phyloP scores from a whole-genome alignment of 1,140 invertebrate species.

The Halyomorpha halys region DNA sequence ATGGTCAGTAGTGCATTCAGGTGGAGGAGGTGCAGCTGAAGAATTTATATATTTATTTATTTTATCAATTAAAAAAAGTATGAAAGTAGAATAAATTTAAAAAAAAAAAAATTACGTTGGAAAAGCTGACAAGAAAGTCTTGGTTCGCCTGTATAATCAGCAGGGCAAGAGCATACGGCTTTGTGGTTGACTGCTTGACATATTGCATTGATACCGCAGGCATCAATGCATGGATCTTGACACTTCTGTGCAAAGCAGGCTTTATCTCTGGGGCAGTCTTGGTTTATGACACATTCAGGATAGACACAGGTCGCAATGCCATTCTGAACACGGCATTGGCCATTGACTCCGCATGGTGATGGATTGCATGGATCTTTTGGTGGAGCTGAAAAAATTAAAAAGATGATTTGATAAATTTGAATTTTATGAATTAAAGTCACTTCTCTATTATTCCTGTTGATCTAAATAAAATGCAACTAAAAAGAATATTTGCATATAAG shows the following conservation, averaged over 20 bases:
- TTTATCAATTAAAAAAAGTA: background rate
- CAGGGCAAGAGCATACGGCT: constrained; percentile 67
- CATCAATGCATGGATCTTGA: constrained; percentile 64
- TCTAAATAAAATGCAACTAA: too few species aligned
- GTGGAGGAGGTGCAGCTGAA: constrained; percentile 32
- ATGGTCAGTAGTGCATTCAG: constrained; percentile 64
- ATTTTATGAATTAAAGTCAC: too few species aligned
- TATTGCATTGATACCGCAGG: constrained; percentile 74
- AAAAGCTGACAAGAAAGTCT: constrained; percentile 54
- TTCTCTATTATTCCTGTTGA: too few species aligned
- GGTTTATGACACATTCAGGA: constrained; percentile 74
- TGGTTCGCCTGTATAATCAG: constrained; percentile 67
- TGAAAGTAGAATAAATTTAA: too few species aligned
- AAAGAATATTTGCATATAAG: too few species aligned
- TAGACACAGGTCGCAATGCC: constrained; percentile 62
- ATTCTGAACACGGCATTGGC: constrained; percentile 61
- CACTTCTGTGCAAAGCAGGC: constrained; percentile 74
- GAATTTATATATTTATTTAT: background rate
- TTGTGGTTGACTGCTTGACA: constrained; percentile 73
- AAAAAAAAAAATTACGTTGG: constrained; percentile 19
- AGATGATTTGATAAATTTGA: too few species aligned
- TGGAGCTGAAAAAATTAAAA: constrained; percentile 22
- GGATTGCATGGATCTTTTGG: constrained; percentile 62
- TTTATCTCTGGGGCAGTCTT: constrained; percentile 67
- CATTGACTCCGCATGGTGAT: constrained; percentile 66